Evolutionary conservation across 1,140 invertebrate genomes (phyloP), one percentile per base, ranked within the genome.

Genomic region (Brachionus angularis): DNA sequence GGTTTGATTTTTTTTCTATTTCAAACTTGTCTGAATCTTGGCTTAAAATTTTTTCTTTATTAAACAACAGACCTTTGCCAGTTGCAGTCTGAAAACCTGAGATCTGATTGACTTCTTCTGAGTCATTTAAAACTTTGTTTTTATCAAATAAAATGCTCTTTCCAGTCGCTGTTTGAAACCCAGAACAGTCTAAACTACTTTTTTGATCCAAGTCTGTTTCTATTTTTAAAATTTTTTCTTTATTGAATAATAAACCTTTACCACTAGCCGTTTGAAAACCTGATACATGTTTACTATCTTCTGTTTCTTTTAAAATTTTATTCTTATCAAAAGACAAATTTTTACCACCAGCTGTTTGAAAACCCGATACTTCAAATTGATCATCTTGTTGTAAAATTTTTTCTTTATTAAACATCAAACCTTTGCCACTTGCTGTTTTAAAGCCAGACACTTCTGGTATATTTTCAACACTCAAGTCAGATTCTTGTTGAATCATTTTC

Each of bases 81-180:
- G 33, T 39, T 3, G 53, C 53, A 14, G 53, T 58, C 18, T 58
- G 23, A 58, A 58, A 58, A 23, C 53, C 53, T 25, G 53, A 58
- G n/a, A n/a, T n/a, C n/a, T n/a, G n/a, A n/a, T n/a, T n/a, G n/a
- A n/a, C n/a, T n/a, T n/a, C n/a, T n/a, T n/a, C n/a, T n/a, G n/a
- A n/a, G n/a, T n/a, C n/a, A n/a, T n/a, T n/a, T n/a, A n/a, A n/a
- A n/a, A n/a, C n/a, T n/a, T n/a, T n/a, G n/a, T n/a, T n/a, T n/a
- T n/a, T n/a, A n/a, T n/a, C n/a, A n/a, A n/a, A n/a, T n/a, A n/a
- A n/a, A n/a, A n/a, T n/a, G n/a, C n/a, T 42, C 4, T n/a, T 25
- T 8, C 18, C 18, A 23, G 4, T n/a, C 25, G n/a, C n/a, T n/a
- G n/a, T n/a, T n/a, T n/a, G n/a, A n/a, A n/a, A n/a, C n/a, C n/a